A percentile compares a stretch with the other conserved stretches of the same genome.
Evolutionary conservation across 2,797 vertebrate genomes (phyloP).

Genomic region (Clarias fuscus): DNA sequence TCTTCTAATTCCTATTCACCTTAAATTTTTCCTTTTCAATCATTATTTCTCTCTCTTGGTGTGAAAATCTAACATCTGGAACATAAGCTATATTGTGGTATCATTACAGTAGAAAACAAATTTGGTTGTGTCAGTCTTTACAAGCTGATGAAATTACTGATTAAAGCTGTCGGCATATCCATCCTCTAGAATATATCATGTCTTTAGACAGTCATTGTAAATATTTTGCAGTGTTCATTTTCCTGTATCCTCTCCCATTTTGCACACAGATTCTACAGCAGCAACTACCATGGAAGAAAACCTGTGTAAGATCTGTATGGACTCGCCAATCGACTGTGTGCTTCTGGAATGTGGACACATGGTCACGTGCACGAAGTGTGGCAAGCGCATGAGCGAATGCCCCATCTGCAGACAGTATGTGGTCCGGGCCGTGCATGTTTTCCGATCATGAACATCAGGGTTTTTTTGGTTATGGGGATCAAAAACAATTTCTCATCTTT

Average conservation of each 20-base stretch:
- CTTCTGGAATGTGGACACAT: constrained; percentile 95
- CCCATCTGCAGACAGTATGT: constrained; percentile 95
- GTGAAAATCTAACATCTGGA: background rate
- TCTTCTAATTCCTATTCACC: background rate
- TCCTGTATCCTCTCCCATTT: background rate
- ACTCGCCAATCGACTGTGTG: constrained; percentile 90
- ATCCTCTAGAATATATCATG: background rate
- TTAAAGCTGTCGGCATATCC: background rate
- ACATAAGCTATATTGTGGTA: background rate
- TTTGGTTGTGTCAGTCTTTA: background rate
- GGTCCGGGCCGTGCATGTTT: constrained; percentile 90
- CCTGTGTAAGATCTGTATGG: constrained; percentile 95
- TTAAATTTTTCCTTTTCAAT: background rate
- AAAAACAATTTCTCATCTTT: background rate
- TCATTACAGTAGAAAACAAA: background rate
- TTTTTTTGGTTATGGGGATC: background rate
- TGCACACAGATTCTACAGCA: constrained; percentile 59
- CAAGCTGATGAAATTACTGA: background rate
- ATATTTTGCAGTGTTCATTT: background rate
- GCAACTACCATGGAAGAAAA: constrained; percentile 76
- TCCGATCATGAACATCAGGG: constrained; percentile 78
- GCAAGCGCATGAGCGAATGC: constrained; percentile 94
- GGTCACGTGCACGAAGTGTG: constrained; percentile 97
- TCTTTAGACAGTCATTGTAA: background rate
- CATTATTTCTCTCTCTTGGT: background rate